A percentile compares a stretch with the other conserved stretches of the same genome.
These are phyloP conservation scores for Allacma fusca DNA, from an alignment of 2,888 invertebrate genomes.

Conservation along the genomic window DNA sequence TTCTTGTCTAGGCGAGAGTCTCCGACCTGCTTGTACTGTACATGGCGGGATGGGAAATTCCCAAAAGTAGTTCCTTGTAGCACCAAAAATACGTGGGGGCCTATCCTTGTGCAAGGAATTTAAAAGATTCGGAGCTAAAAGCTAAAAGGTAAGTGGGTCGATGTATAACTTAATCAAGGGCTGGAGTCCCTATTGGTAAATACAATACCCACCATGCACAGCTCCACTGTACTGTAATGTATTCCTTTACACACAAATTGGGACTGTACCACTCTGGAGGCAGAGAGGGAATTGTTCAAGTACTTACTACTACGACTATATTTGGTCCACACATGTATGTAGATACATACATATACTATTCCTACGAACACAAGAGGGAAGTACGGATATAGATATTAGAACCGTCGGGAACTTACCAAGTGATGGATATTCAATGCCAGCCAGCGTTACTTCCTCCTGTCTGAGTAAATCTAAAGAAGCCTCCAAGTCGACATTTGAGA, in stretches of 20 bases:
- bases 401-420: slow-evolving; percentile 53
- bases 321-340: no score
- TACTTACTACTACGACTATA: no score
- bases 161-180: background rate
- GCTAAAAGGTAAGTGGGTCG: slow-evolving; percentile 11
- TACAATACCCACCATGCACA: no score
- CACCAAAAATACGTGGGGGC: background rate
- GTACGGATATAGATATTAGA: background rate
- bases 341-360: background rate
- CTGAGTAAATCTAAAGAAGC: slow-evolving; percentile 59
- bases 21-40: no score
- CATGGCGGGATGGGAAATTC: no score
- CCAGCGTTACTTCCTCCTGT: slow-evolving; percentile 60
- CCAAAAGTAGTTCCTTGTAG: background rate
- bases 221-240: background rate
- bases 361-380: background rate
- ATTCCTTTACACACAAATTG: no score
- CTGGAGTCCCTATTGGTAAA: background rate
- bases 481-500: slow-evolving; percentile 60
- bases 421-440: slow-evolving; percentile 61
- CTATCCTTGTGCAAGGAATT: background rate
- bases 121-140: background rate
- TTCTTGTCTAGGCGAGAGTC: no score
- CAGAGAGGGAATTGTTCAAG: no score
- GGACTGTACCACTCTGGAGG: no score